phyloP scores from a whole-genome alignment of 1,140 invertebrate species.

The Trichoplusia ni region DNA sequence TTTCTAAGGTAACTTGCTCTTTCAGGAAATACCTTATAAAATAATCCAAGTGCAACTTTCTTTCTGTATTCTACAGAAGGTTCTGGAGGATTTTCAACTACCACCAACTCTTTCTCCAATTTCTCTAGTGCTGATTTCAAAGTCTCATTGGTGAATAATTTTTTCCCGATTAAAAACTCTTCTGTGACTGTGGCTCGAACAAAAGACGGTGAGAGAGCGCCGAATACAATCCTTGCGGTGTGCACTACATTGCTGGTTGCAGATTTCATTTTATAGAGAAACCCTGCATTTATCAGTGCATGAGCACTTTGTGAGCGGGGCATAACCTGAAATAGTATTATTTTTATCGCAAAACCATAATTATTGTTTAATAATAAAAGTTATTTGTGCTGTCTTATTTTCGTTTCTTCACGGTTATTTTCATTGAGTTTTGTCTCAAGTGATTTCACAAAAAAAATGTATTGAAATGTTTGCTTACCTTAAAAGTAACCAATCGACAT shows the following conservation, averaged over 20 bases:
- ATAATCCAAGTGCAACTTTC: slow-evolving; percentile 81
- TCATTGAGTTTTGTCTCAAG: not conserved
- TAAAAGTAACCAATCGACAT: slow-evolving; percentile 81
- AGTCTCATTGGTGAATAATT: slow-evolving; percentile 74
- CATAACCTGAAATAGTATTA: slow-evolving; percentile 83
- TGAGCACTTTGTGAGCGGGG: slow-evolving; percentile 87
- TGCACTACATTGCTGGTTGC: not conserved
- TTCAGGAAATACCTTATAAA: slow-evolving; percentile 87
- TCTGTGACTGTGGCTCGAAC: slow-evolving; percentile 87
- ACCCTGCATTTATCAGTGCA: slow-evolving; percentile 87
- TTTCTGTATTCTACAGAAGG: slow-evolving; percentile 83
- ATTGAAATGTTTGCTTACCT: slow-evolving; percentile 75
- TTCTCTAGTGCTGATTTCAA: slow-evolving; percentile 78
- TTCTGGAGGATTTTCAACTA: slow-evolving; percentile 81
- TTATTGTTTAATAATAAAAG: not conserved
- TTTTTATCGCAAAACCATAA: no score
- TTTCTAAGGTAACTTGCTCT: no score
- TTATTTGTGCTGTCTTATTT: no score
- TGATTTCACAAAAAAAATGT: not conserved
- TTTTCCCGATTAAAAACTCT: slow-evolving; percentile 81
- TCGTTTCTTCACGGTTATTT: no score
- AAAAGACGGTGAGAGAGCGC: slow-evolving; percentile 84
- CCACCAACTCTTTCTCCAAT: slow-evolving; percentile 83
- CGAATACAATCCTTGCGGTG: slow-evolving; percentile 81
- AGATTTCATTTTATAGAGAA: slow-evolving; percentile 84